Percentiles rank a stretch among this genome's conserved stretches.
phyloP scores from a whole-genome alignment of 2,797 vertebrate genomes.

The Rhinichthys osculus region DNA sequence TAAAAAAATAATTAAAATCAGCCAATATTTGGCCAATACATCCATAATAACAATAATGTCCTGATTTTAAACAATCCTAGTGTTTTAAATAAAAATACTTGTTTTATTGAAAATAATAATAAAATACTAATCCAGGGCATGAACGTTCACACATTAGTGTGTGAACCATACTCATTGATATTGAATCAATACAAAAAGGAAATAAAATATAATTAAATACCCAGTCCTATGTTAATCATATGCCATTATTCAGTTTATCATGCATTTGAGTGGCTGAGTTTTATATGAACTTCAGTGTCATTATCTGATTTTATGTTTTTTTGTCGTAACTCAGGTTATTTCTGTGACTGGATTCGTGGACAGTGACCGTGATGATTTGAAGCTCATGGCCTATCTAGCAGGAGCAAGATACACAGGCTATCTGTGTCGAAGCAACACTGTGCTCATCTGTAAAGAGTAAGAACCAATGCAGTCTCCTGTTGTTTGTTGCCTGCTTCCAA shows the following conservation, averaged over 20 bases:
- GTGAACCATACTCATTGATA: neutral
- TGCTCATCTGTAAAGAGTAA: constrained; percentile 99
- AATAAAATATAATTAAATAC: neutral
- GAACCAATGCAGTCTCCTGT: constrained; percentile 53
- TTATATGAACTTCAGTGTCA: neutral
- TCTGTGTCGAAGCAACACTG: constrained; percentile 93
- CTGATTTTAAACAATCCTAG: neutral
- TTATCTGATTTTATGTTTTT: neutral
- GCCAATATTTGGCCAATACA: too few relatives aligned
- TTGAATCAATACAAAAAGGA: neutral
- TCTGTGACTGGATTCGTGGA: constrained; percentile 97
- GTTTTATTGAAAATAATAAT: neutral
- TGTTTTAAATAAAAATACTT: neutral
- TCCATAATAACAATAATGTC: too few relatives aligned
- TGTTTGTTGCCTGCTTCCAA: neutral
- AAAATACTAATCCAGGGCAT: too few relatives aligned
- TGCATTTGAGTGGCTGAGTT: neutral
- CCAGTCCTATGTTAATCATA: neutral
- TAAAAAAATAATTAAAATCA: too few relatives aligned
- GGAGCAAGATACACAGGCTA: constrained; percentile 96
- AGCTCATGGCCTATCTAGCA: constrained; percentile 93
- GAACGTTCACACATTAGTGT: neutral
- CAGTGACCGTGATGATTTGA: constrained; percentile 93
- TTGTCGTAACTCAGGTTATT: constrained; percentile 83
- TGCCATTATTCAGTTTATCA: neutral